Evolutionary conservation across 2,888 invertebrate genomes (phyloP), one percentile per base, ranked within the genome.

Genomic region (Augochlorella aurata): DNA sequence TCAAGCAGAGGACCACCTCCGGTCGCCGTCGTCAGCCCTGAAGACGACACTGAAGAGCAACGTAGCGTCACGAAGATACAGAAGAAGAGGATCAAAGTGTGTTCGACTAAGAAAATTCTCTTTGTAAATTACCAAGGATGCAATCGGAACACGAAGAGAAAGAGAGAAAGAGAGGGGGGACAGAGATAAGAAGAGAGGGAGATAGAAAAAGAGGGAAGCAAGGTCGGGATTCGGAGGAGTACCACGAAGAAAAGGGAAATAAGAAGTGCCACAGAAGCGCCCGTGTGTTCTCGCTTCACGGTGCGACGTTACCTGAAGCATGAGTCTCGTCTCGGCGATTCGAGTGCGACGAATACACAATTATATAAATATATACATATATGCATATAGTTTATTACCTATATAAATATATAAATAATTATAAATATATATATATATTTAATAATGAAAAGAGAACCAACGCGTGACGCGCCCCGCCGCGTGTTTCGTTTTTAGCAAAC

Each of bases 311-410:
- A 91, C 90, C 91, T 91, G 90, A 91, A 89, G 89, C 87, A 89
- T 90, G 86, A 87, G 88, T 89, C 82, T 91, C 87, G 89, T 90
- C 82, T 91, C 88, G 90, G 88, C 89, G 89, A 91, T 90, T 89
- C 89, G 87, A 90, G 86, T 91, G 91, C 91, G 92, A 91, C 73
- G 89, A 91, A 91, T 89, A 90, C 89, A 90, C 89, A 90, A 90
- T 54, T 76, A 85, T 82, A 88, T 84, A 87, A 38, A 86, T 77
- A 86, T 58, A 86, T 81, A 85, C 83, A 87, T 86, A 18, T 85
- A 89, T 88, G 85, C 88, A 91, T 93, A 92, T 93, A 93, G 92
- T 92, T 93, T 93, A 93, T 92, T 92, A 92, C 90, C 86, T 92
- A 92, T 91, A 92, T 91, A 92, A 88, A 91, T 90, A 91, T 90